Conservation (phyloP, 2,888 invertebrate species). For the Lasioglossum villosulum region DNA sequence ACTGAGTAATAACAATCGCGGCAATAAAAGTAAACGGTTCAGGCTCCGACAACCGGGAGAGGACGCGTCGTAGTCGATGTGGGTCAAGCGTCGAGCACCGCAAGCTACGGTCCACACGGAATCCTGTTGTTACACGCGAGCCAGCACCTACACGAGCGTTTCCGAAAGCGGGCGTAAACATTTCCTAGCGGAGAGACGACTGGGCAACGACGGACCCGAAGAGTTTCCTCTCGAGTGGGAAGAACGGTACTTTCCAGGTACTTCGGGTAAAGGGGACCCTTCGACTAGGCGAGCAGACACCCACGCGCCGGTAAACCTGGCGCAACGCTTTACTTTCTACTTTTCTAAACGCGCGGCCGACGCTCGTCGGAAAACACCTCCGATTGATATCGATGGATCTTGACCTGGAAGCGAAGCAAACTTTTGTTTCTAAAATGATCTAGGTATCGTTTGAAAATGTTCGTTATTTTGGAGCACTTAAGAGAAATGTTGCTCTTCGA, state of each 20-base stretch:
- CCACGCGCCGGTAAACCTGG: slow-evolving; percentile 65
- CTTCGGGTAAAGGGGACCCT: slow-evolving; percentile 67
- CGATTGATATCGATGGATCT: slow-evolving; percentile 21
- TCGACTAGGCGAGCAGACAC: slow-evolving; percentile 66
- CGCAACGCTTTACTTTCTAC: slow-evolving; percentile 70
- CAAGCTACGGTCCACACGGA: slow-evolving; percentile 26
- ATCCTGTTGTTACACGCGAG: slow-evolving; percentile 34
- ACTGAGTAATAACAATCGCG: slow-evolving; percentile 12
- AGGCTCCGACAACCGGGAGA: slow-evolving; percentile 1
- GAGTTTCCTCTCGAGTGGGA: slow-evolving; percentile 56
- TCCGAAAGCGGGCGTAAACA: slow-evolving; percentile 28
- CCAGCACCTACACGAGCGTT: slow-evolving; percentile 55
- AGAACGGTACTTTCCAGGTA: slow-evolving; percentile 75
- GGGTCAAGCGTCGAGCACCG: slow-evolving; percentile 55
- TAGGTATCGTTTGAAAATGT: too few species aligned
- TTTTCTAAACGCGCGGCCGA: slow-evolving; percentile 55
- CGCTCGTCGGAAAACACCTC: slow-evolving; percentile 29
- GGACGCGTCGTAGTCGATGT: slow-evolving; percentile 42
- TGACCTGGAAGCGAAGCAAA: not conserved
- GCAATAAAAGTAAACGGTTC: slow-evolving; percentile 31
- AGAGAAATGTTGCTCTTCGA: too few species aligned
- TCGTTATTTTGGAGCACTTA: too few species aligned
- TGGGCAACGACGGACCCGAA: slow-evolving; percentile 53
- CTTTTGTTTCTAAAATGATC: not conserved
- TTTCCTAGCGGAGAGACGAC: slow-evolving; percentile 41